Base-by-base conservation (phyloP, 2,797 vertebrate species). In the Cossypha heuglini region DNA sequence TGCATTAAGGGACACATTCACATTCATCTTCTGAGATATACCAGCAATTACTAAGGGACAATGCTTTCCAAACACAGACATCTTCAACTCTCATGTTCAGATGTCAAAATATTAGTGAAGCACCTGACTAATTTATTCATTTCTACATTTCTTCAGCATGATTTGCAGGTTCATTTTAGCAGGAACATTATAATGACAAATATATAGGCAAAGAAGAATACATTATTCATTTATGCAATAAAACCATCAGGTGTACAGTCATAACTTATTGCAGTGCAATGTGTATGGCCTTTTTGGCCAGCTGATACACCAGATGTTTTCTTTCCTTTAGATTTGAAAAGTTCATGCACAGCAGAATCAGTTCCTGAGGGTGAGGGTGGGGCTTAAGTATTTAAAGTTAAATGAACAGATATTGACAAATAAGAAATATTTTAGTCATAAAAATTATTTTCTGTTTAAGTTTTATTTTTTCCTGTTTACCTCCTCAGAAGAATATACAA, bases 251-350 rank as follows among this genome's bases (percentile, higher is more conserved):
- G 88, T 94, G 12, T 63, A 94, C 91, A 64, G 94, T 62, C 48
- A 45, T 97, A 97, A 97, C 96, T 97, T 97, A 97, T 29, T 90
- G 95, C 81, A 79, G 82, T 63, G 88, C 64, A 93, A 73, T 54
- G 11, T 14, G 9, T 25, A 86, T 45, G 91, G 82, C 51, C 86
- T 72, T 92, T 92, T 93, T 95, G 90, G 87, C 92, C 95, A 81
- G 96, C 81, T 71, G 64, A 95, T 78, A 73, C 76, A 94, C 96
- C 97, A 98, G 97, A 97, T 97, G 97, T 98, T 98, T 98, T 94
- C 88, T 93, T 87, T 97, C 54, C 22, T 88, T 95, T 87, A n/a
- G 55, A 64, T 68, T 49, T 87, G 82, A 80, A 79, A 82, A 95
- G 86, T 92, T 97, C 93, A 90, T 14, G 11, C 94, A 77, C 86